phyloP scores from a whole-genome alignment of 1,140 invertebrate genomes.

The Vanessa atalanta region DNA sequence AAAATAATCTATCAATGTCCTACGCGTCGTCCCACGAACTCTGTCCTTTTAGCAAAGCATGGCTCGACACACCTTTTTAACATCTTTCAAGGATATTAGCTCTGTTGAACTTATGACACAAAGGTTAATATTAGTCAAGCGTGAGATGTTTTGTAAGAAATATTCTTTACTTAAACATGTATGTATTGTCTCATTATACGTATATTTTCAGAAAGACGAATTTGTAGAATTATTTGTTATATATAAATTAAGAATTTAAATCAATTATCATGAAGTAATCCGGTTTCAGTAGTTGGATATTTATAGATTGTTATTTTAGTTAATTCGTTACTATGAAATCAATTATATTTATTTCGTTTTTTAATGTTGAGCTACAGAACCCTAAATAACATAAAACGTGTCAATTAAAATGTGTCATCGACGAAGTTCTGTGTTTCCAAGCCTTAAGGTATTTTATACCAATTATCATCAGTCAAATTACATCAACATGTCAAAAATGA shows the following conservation, averaged over 20 bases:
- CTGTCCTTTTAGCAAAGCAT: constrained; percentile 17
- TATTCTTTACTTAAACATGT: neutral
- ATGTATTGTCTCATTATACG: neutral
- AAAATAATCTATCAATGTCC: constrained; percentile 26
- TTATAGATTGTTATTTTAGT: neutral
- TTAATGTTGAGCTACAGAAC: neutral
- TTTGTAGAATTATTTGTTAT: too few relatives aligned
- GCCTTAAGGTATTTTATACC: constrained; percentile 16
- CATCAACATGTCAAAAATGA: constrained; percentile 13
- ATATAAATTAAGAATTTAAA: too few relatives aligned
- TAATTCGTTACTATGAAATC: neutral
- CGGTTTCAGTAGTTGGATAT: too few relatives aligned
- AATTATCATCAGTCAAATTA: constrained; percentile 21
- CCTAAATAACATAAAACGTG: neutral
- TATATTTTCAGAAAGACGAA: neutral
- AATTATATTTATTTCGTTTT: neutral
- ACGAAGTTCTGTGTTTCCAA: constrained; percentile 4
- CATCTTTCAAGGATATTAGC: constrained; percentile 49
- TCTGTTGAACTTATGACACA: constrained; percentile 34
- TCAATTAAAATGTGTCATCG: neutral
- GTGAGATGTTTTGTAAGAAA: neutral
- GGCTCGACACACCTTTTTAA: constrained; percentile 38
- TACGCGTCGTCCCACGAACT: constrained; percentile 21
- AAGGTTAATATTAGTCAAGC: constrained; percentile 21
- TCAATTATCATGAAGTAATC: too few relatives aligned